Conservation (phyloP, 2,888 invertebrate species). For the Apodemia duryi region DNA sequence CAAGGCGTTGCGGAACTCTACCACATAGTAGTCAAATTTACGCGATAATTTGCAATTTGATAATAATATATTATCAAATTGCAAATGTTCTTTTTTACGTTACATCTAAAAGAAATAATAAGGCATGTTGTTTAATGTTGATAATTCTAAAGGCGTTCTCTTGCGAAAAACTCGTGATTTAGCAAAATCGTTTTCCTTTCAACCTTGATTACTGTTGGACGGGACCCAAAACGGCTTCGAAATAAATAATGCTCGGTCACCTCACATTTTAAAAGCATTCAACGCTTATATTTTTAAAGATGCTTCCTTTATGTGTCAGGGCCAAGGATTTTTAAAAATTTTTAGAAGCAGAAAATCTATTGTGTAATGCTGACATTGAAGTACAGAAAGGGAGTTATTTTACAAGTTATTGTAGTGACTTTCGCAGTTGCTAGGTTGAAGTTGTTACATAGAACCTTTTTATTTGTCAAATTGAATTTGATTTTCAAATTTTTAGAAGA, state of each 20-base stretch:
- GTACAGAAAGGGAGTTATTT: not conserved
- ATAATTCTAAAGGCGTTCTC: slow-evolving; percentile 10
- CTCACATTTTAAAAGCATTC: slow-evolving; percentile 22
- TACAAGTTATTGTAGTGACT: no score
- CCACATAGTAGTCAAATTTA: no score
- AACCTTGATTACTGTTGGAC: slow-evolving; percentile 31
- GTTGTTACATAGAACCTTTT: no score
- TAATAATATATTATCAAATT: not conserved
- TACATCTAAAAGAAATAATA: not conserved
- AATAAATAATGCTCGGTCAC: slow-evolving; percentile 30
- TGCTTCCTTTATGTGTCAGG: slow-evolving; percentile 12
- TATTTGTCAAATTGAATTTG: no score
- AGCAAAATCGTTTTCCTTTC: slow-evolving; percentile 32
- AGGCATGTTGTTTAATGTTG: not conserved
- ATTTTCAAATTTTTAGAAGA: no score
- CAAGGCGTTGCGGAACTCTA: no score
- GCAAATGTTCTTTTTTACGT: not conserved
- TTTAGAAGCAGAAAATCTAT: not conserved
- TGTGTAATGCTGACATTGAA: not conserved
- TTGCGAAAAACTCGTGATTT: slow-evolving; percentile 25
- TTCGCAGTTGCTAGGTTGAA: no score
- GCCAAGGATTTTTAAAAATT: slow-evolving; percentile 6
- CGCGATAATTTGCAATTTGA: no score
- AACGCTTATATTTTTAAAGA: slow-evolving; percentile 5
- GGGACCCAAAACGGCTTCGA: slow-evolving; percentile 25